Percentiles rank a stretch among this genome's conserved stretches.
phyloP scores from a whole-genome alignment of 1,140 invertebrate genomes.

The Lepidurus apus region DNA sequence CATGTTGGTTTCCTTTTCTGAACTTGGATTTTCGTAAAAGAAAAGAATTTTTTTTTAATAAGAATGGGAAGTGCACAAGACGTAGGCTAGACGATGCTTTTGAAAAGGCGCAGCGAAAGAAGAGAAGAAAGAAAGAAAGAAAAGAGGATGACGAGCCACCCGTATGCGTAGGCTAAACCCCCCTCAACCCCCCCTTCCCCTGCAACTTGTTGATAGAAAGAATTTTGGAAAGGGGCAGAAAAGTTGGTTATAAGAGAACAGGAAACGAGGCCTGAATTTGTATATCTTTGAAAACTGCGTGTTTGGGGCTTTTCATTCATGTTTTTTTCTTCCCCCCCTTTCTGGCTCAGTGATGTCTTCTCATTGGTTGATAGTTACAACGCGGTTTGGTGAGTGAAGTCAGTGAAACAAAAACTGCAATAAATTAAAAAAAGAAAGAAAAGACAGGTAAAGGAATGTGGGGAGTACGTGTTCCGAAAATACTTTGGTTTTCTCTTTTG shows the following conservation, averaged over 20 bases:
- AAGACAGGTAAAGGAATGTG: neutral
- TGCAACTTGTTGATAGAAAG: conserved; percentile 12
- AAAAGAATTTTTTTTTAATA: too few relatives aligned
- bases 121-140: neutral
- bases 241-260: neutral
- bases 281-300: neutral
- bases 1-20: neutral
- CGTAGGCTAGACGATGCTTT: neutral
- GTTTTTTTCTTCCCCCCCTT: neutral
- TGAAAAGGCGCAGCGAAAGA: neutral
- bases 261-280: neutral
- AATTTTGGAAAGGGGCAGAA: neutral
- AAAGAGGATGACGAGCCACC: neutral
- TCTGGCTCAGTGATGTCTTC: neutral
- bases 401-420: neutral
- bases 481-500: neutral
- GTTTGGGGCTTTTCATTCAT: neutral
- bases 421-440: neutral
- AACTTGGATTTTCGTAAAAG: neutral
- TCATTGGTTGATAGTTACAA: neutral
- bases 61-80: neutral
- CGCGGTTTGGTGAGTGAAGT: neutral
- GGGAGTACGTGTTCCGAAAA: neutral
- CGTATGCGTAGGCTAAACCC: neutral
- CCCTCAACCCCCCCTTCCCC: neutral